Evolutionary conservation across 2,113 vertebrate species (phyloP), one percentile per base, ranked within the genome.

Genomic region (Hippocampus abdominalis): DNA sequence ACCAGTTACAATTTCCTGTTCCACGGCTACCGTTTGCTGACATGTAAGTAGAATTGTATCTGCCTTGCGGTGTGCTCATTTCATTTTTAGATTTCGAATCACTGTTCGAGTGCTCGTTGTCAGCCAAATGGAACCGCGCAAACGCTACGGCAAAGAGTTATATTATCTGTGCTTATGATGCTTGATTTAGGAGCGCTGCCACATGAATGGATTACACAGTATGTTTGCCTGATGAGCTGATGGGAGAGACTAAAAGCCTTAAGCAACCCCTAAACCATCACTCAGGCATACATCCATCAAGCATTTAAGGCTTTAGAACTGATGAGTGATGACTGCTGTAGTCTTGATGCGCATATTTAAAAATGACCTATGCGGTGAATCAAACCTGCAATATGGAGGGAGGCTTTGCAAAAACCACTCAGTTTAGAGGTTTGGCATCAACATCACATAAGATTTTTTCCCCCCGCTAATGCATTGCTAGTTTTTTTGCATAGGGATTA

Each of bases 131-230:
- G 21, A 16, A 20, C 0, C n/a, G 60, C 64, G 21, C 64, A 68
- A 73, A 66, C 66, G 32, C 68, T 27, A 40, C 27, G 64, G 4
- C 15, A 49, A 44, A 44, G 68, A 79, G 70, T 75, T 70, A 82
- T 76, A 70, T 86, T 44, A 86, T 81, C 71, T 71, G 66, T 77
- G 81, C 67, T 81, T 83, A n/a, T 86, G 80, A 71, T 53, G 54
- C 1, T 21, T 77, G 74, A 72, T 18, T 46, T 32, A 39, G 54
- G 69, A 23, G 62, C 2, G 0, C 27, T 81, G 82, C 80, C 81
- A 85, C 81, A 76, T 76, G 67, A 54, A 78, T 70, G 79, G 81
- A 86, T 89, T 85, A 86, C 32, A 6, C 32, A 6, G 32, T 36
- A 36, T 8, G 29, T 53, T 46, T 29, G 64, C 76, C 72, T 80